These are phyloP conservation scores for Burhinus oedicnemus DNA, from an alignment of 2,113 vertebrate species.

Conservation along the genomic window DNA sequence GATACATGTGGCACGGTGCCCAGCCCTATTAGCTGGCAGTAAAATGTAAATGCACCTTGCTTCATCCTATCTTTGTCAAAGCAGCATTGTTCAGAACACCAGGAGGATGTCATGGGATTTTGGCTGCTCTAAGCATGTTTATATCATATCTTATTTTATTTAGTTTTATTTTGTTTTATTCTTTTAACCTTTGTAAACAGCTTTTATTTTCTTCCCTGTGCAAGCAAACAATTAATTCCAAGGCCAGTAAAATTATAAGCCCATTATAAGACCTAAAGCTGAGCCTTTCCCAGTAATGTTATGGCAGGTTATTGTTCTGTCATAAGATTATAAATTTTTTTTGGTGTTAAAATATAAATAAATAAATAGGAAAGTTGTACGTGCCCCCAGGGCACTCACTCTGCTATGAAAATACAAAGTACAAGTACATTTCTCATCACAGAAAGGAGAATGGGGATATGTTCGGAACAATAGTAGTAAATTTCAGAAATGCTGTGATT, in stretches of 20 bases:
- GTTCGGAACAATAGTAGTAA: slow-evolving; percentile 2
- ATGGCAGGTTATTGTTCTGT: slow-evolving; percentile 7
- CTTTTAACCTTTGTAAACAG: background rate
- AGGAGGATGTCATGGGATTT: background rate
- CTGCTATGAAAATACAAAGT: background rate
- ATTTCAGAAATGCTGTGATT: slow-evolving; percentile 36
- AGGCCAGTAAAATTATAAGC: background rate
- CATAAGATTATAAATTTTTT: background rate
- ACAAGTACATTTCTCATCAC: background rate
- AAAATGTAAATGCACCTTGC: background rate
- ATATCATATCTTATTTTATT: background rate
- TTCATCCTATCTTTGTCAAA: background rate
- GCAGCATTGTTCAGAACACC: background rate
- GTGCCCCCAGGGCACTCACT: background rate
- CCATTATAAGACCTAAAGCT: background rate
- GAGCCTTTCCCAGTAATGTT: background rate
- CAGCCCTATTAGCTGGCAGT: background rate
- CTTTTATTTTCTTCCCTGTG: background rate
- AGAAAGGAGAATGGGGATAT: background rate
- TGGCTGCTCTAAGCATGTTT: background rate
- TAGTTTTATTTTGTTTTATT: background rate
- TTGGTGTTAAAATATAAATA: background rate
- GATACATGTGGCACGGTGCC: background rate
- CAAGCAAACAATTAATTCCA: background rate
- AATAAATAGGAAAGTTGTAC: background rate